phyloP scores from a whole-genome alignment of 2,113 vertebrate genomes.

The Hiodon tergisus region DNA sequence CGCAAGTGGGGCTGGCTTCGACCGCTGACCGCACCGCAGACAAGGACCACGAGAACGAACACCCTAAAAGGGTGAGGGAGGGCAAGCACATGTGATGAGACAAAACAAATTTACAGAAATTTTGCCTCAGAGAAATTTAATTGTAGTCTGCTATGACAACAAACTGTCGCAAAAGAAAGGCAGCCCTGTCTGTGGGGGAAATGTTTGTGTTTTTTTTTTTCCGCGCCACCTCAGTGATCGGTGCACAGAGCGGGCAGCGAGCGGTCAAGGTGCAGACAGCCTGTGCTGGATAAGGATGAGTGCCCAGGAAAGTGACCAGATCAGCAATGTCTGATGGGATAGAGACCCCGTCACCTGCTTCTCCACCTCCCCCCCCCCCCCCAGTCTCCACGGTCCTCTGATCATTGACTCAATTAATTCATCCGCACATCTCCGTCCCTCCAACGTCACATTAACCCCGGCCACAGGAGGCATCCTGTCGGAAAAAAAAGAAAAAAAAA shows the following conservation, averaged over 20 bases:
- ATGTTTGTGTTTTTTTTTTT: neutral
- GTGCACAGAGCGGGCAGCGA: neutral
- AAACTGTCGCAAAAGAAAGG: neutral
- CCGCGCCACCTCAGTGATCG: neutral
- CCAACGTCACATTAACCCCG: constrained; percentile 61
- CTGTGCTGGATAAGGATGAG: constrained; percentile 28
- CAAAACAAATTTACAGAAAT: no score
- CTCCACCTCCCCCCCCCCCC: constrained; percentile 45
- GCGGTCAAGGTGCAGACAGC: constrained; percentile 21
- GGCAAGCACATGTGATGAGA: no score
- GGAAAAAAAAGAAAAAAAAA: constrained; percentile 55
- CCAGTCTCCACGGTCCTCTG: constrained; percentile 66
- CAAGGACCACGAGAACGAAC: no score
- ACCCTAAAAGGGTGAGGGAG: no score
- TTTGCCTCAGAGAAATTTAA: no score
- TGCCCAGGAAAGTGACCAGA: constrained; percentile 38
- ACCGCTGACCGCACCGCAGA: no score
- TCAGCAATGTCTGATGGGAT: constrained; percentile 49
- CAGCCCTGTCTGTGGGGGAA: neutral
- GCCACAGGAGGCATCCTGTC: constrained; percentile 61
- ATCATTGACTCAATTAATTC: constrained; percentile 72
- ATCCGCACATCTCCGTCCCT: constrained; percentile 66
- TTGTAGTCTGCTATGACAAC: no score
- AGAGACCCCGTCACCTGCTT: constrained; percentile 33
- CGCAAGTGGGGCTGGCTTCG: no score